phyloP scores from a whole-genome alignment of 2,888 invertebrate species.

The Pandemis cinnamomeana region DNA sequence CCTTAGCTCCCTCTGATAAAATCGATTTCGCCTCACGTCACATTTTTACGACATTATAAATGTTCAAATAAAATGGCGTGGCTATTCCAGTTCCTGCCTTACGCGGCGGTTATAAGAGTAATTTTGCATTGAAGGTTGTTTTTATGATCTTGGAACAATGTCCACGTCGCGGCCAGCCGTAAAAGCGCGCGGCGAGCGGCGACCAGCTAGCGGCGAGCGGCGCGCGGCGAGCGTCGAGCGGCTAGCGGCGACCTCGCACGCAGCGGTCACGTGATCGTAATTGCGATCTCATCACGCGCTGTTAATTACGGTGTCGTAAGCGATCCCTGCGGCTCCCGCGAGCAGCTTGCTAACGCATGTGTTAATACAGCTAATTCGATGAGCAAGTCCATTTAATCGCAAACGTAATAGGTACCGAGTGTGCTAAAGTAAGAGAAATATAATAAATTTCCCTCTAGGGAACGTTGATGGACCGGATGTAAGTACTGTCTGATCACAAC shows the following conservation, averaged over 20 bases:
- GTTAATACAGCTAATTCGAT: neutral
- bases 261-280: conserved; percentile 1
- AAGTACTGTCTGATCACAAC: too few relatives aligned
- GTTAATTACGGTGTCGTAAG: conserved; percentile 6
- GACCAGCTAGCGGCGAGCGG: neutral
- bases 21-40: conserved; percentile 17
- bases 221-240: neutral
- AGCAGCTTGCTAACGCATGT: neutral
- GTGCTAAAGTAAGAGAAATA: too few relatives aligned
- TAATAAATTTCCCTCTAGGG: too few relatives aligned
- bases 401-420: too few relatives aligned
- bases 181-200: neutral
- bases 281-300: conserved; percentile 2
- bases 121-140: conserved; percentile 17
- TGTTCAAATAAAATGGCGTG: neutral
- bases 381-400: neutral
- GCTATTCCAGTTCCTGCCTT: conserved; percentile 1
- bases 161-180: conserved; percentile 17
- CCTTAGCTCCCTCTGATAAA: neutral
- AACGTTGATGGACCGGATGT: too few relatives aligned
- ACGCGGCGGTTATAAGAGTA: conserved; percentile 6
- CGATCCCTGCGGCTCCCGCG: neutral
- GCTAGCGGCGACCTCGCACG: neutral
- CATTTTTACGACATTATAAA: conserved; percentile 31
- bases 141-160: conserved; percentile 25